Conservation (phyloP, 2,797 vertebrate genomes). For the Enteromius viviparus region DNA sequence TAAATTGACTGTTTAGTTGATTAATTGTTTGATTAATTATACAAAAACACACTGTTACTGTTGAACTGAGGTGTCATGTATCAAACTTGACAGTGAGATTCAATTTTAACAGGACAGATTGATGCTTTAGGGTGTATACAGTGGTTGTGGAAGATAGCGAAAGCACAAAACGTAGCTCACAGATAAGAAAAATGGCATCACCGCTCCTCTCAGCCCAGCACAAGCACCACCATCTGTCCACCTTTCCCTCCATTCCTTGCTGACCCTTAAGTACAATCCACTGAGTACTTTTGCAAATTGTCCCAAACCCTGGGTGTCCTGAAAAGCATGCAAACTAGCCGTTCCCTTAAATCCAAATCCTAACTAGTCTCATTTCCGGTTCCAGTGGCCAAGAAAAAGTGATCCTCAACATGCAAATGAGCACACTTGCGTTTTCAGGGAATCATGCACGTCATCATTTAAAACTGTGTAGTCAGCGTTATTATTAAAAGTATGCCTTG, state of each 20-base stretch:
- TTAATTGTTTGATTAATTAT: neutral
- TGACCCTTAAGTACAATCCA: slow-evolving; percentile 28
- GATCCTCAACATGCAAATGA: slow-evolving; percentile 27
- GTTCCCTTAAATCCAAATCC: slow-evolving; percentile 16
- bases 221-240: slow-evolving; percentile 46
- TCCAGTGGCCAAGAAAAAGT: neutral
- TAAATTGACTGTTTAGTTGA: neutral
- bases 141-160: slow-evolving; percentile 28
- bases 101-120: slow-evolving; percentile 4
- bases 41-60: slow-evolving; percentile 6
- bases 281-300: neutral
- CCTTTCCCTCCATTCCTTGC: slow-evolving; percentile 23
- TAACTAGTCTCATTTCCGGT: neutral
- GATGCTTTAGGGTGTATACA: slow-evolving; percentile 1
- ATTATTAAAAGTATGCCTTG: slow-evolving; percentile 24
- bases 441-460: neutral
- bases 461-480: slow-evolving; percentile 12
- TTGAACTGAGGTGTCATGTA: neutral
- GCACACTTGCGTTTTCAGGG: slow-evolving; percentile 11
- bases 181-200: slow-evolving; percentile 24
- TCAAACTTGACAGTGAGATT: neutral
- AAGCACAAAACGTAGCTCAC: slow-evolving; percentile 13
- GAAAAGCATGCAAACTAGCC: neutral
- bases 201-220: slow-evolving; percentile 24
- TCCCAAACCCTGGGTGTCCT: slow-evolving; percentile 17